Base-by-base conservation (phyloP, 2,797 vertebrate species). In the Melanitta fusca region DNA sequence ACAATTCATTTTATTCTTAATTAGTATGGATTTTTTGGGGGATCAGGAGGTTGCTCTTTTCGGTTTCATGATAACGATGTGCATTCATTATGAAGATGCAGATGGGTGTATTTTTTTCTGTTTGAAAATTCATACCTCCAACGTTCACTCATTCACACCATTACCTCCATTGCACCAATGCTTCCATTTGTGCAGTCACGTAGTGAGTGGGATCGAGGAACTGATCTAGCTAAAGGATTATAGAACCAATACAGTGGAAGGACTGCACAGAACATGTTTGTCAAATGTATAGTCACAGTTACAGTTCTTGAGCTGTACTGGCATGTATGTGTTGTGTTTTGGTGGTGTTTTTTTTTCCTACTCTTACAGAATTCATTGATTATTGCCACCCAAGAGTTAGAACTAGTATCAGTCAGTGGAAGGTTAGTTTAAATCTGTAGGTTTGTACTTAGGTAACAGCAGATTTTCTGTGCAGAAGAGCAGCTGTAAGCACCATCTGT, bases 261-360 rank as follows among this genome's bases (percentile, higher is more conserved):
- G 47, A 18, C 78, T 61, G 38, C 45, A 28, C n/a, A 47, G 60
- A 61, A 11, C 64, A 32, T 0, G 0, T 74, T 77, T 80, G 13
- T 65, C 47, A 61, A 34, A 73, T 68, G 64, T 49, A 49, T 49
- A 49, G 24, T 49, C 27, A 2, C 4, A 57, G 41, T 43, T 17
- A 4, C 18, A 49, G 20, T 65, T 86, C 91, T 83, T 64, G 6
- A 68, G 38, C 72, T 79, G 28, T 58, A 34, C 66, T 54, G 45
- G 69, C 2, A 1, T n/a, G 27, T 75, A 8, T 11, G 24, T 51
- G 53, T 56, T 8, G 22, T 30, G n/a, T 57, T 57, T 57, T 57
- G 54, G 18, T 57, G 24, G 22, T 58, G 5, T 15, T 79, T 45
- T 4, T 4, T 4, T 47, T 58, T 57, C 12, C 36, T 27, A 84